Evolutionary conservation across 2,888 invertebrate species (phyloP), one percentile per base, ranked within the genome.

Genomic region (Sminthurides aquaticus): DNA sequence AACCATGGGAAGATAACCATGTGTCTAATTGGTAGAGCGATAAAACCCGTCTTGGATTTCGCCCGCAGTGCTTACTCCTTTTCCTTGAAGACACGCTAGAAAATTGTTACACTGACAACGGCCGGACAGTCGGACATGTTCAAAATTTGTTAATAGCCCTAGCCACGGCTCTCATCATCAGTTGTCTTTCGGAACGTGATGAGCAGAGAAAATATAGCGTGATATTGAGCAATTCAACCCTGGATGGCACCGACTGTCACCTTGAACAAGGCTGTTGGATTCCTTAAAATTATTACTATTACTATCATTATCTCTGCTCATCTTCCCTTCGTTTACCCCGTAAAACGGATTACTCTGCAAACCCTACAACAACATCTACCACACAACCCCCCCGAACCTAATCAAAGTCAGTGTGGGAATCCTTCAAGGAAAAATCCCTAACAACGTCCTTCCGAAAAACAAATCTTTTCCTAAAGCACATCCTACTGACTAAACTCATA

Each of bases 221-320:
- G 72, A 67, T 64, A 66, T 64, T 67, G 63, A 66, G 69, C 72
- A 71, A 71, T 72, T 72, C 68, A 67, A 68, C 66, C 62, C 62
- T 61, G 72, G 72, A 74, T 72, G 72, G 74, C 68, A 74, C 74
- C 69, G 71, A 71, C 74, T 71, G 74, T 71, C 74, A 74, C 74
- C 71, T 58, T 59, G 25, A 34, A 57, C 43, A 52, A 57, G 34
- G 28, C 54, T 60, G n/a, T 59, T 49, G 57, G 59, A 29, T 26
- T 52, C 52, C 52, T 52, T 22, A 52, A 52, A 52, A 52, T 20
- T 34, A 34, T 34, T 34, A 34, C 15, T 34, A 34, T 34, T 34
- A 34, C 43, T 5, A 34, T 34, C 43, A 34, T 34, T 34, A 34
- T 34, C 43, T 34, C 43, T 34, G 5, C 43, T 34, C 43, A 34